Conservation (phyloP, 2,797 vertebrate genomes). For the Neosalanx taihuensis region DNA sequence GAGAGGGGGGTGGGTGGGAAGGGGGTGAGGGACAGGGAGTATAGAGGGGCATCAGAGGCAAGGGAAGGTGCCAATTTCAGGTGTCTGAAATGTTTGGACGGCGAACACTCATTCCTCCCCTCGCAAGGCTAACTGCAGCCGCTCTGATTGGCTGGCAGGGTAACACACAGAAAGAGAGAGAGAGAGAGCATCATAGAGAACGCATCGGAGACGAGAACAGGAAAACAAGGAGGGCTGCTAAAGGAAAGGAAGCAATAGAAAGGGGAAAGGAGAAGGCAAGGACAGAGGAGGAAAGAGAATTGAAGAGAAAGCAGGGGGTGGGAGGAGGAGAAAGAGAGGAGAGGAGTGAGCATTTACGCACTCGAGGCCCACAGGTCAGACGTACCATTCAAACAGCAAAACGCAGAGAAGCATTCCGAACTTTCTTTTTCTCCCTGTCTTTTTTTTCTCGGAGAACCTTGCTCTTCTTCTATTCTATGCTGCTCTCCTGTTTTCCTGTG, state of each 20-base stretch:
- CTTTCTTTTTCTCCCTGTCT: not conserved
- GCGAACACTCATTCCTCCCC: constrained; percentile 17
- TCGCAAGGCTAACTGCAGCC: constrained; percentile 22
- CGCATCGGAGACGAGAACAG: constrained; percentile 16
- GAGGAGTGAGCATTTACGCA: constrained; percentile 31
- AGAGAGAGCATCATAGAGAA: constrained; percentile 16
- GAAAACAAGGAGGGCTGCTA: constrained; percentile 3
- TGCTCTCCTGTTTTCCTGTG: no score
- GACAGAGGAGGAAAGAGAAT: constrained; percentile 21
- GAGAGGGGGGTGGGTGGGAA: not conserved
- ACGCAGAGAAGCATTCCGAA: no score
- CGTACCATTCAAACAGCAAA: constrained; percentile 34
- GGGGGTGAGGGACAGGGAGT: constrained; percentile 8
- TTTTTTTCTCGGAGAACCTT: not conserved
- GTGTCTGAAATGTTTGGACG: constrained; percentile 36
- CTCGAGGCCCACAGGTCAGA: constrained; percentile 36
- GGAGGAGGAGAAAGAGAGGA: constrained; percentile 23
- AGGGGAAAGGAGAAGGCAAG: not conserved
- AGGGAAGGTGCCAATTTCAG: constrained; percentile 26
- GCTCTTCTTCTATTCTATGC: no score
- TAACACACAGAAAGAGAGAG: constrained; percentile 2
- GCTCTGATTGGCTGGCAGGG: constrained; percentile 7
- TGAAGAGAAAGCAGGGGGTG: not conserved
- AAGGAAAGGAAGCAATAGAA: constrained; percentile 5
- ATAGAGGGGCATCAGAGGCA: not conserved